Percentiles rank a stretch among this genome's conserved stretches.
phyloP scores from a whole-genome alignment of 2,888 invertebrate genomes.

The Mythimna albipuncta region DNA sequence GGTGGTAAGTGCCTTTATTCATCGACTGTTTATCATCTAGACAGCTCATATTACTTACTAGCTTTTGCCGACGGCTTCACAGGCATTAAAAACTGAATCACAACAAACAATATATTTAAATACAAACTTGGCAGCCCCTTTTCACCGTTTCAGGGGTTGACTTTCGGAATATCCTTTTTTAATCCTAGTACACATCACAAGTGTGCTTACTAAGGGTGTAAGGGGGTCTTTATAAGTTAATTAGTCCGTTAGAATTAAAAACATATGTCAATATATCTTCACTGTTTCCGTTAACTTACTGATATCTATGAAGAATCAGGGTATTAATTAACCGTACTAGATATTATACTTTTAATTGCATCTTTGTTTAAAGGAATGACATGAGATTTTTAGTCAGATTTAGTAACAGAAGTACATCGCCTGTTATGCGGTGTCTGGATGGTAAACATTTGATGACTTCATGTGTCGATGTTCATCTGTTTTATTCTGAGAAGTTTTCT shows the following conservation, averaged over 20 bases:
- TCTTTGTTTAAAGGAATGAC: not conserved
- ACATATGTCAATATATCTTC: too few species aligned
- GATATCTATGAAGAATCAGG: not conserved
- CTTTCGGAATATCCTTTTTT: not conserved
- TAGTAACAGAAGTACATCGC: not conserved
- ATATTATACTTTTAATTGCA: not conserved
- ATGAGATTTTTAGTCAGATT: not conserved
- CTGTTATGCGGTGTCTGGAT: not conserved
- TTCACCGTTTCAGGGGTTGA: not conserved
- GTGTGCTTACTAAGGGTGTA: too few species aligned
- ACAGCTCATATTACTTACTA: not conserved
- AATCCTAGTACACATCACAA: not conserved
- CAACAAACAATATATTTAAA: not conserved
- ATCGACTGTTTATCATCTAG: constrained; percentile 2
- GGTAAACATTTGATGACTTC: constrained; percentile 6
- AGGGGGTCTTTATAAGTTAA: too few species aligned
- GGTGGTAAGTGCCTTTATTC: constrained; percentile 71
- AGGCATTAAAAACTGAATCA: not conserved
- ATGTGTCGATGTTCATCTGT: constrained; percentile 10
- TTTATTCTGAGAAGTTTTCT: not conserved
- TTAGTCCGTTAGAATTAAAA: too few species aligned
- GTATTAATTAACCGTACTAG: not conserved
- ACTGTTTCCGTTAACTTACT: too few species aligned
- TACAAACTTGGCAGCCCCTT: not conserved
- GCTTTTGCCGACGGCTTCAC: not conserved